Evolutionary conservation across 2,888 invertebrate species (phyloP).

Genomic region (Timema podura): DNA sequence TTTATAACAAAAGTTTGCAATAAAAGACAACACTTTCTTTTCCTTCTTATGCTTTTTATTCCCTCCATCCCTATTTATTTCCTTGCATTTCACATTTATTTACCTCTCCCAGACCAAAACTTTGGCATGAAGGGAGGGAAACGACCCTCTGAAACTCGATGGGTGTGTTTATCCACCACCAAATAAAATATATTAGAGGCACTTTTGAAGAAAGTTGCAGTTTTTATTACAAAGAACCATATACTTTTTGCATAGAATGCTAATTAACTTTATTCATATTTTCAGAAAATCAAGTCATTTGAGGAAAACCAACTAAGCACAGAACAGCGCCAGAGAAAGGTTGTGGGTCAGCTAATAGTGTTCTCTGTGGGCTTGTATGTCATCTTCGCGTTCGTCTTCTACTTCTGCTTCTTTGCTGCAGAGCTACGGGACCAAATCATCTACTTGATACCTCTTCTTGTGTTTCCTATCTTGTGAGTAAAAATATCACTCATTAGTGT

Average conservation of each 20-base stretch:
- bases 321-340: constrained; percentile 73
- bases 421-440: constrained; percentile 68
- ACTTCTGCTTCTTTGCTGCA: constrained; percentile 74
- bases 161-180: background rate
- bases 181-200: no score
- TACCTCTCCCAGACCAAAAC: no score
- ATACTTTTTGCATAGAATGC: constrained; percentile 25
- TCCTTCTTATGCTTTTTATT: no score
- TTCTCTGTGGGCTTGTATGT: constrained; percentile 53
- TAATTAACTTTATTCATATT: constrained; percentile 11
- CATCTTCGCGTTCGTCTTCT: constrained; percentile 67
- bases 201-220: no score
- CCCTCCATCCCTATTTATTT: no score
- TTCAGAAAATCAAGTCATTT: constrained; percentile 69
- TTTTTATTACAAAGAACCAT: background rate
- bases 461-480: constrained; percentile 81
- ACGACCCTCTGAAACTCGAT: background rate
- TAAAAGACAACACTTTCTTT: no score
- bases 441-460: constrained; percentile 72
- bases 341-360: constrained; percentile 72
- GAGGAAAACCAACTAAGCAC: constrained; percentile 76
- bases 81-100: no score
- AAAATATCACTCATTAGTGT: background rate
- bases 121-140: background rate
- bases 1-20: no score